Conservation (phyloP, 1,140 invertebrate species). For the Propsilocerus akamusi region DNA sequence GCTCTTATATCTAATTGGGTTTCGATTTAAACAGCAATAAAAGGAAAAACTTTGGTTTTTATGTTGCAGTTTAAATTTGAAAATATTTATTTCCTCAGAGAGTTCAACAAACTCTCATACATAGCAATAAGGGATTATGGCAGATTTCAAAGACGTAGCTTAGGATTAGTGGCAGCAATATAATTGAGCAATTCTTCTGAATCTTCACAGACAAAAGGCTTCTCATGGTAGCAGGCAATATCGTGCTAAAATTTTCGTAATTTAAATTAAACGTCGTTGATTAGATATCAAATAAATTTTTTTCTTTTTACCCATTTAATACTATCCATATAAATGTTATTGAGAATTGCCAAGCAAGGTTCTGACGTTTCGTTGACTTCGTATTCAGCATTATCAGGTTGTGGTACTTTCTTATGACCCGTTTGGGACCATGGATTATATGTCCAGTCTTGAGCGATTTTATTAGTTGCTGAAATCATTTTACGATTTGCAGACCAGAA, state of each 20-base stretch:
- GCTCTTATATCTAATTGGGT: too few relatives aligned
- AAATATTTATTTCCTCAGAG: too few relatives aligned
- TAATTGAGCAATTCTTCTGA: constrained; percentile 70
- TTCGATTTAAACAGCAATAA: too few relatives aligned
- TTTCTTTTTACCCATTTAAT: constrained; percentile 51
- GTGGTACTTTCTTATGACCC: constrained; percentile 69
- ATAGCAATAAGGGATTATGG: too few relatives aligned
- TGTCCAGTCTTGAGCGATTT: constrained; percentile 29
- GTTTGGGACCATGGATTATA: constrained; percentile 78
- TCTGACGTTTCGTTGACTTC: constrained; percentile 78
- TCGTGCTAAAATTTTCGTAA: constrained; percentile 37
- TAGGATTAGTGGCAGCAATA: constrained; percentile 59
- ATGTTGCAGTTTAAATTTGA: too few relatives aligned
- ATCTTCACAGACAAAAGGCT: constrained; percentile 77
- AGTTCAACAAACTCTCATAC: too few relatives aligned
- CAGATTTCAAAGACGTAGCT: constrained; percentile 57
- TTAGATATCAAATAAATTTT: too few relatives aligned
- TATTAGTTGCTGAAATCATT: constrained; percentile 71
- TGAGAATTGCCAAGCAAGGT: constrained; percentile 65
- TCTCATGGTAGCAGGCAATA: constrained; percentile 82
- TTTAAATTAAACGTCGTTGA: too few relatives aligned
- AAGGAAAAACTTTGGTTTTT: too few relatives aligned
- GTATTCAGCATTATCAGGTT: constrained; percentile 82
- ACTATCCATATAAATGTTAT: constrained; percentile 82
- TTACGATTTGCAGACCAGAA: constrained; percentile 83